phyloP scores from a whole-genome alignment of 2,113 vertebrate species.

The Phylloscopus whistleri region DNA sequence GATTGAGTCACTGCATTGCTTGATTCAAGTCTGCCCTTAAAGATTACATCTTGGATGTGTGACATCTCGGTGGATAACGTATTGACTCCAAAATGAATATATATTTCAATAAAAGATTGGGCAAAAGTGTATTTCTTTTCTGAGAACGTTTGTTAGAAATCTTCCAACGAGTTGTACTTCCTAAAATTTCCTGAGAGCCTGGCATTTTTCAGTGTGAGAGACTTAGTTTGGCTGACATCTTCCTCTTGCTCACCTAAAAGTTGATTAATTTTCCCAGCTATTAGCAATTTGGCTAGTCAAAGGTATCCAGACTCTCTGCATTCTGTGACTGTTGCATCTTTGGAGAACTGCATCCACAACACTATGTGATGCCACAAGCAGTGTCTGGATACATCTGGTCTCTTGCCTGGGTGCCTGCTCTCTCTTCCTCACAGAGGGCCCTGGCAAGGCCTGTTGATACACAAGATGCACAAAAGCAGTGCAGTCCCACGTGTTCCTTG shows the following conservation, averaged over 20 bases:
- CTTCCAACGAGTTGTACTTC: neutral
- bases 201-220: neutral
- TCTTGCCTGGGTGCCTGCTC: neutral
- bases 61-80: neutral
- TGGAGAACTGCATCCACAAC: neutral
- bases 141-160: neutral
- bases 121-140: neutral
- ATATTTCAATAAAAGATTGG: neutral
- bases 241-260: fast-evolving
- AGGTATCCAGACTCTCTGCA: neutral
- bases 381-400: neutral
- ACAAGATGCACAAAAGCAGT: neutral
- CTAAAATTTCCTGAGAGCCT: neutral
- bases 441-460: neutral
- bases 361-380: fast-evolving
- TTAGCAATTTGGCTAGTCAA: neutral
- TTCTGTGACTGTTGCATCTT: neutral
- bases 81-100: neutral
- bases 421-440: neutral
- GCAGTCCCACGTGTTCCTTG: fast-evolving
- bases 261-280: neutral
- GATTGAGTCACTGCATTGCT: neutral
- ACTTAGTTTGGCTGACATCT: neutral
- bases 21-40: neutral
- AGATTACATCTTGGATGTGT: neutral